Evolutionary conservation across 2,888 invertebrate genomes (phyloP), one percentile per base, ranked within the genome.

Genomic region (Tortricodes alternella): DNA sequence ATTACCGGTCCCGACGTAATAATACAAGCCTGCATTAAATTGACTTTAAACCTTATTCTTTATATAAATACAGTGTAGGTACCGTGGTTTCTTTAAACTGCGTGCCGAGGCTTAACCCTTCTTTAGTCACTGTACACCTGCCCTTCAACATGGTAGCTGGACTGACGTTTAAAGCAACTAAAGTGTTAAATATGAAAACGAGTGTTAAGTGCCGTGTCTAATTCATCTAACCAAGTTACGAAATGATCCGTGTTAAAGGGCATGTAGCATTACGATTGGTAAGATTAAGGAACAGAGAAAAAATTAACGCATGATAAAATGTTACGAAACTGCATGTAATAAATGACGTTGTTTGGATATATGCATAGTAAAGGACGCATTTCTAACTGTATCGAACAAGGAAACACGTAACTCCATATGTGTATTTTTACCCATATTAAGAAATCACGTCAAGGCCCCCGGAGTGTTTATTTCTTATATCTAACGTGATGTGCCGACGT

Each of bases 401-500:
- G 34, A 41, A 18, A 41, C 34, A 18, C 23, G 46, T 51, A 23
- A 23, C 43, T 32, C n/a, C 9, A 35, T 21, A 62, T 37, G 55
- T 61, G 55, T 66, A 65, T 64, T 65, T 70, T 66, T 67, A 66
- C 59, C 72, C 73, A 65, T 80, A 78, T 76, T 75, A 69, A 80
- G 72, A 78, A 77, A 78, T 78, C 71, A 74, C 71, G 62, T 66
- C 70, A 77, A 80, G 78, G 71, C 73, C 66, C 68, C 72, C 68
- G 69, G 63, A 69, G 66, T 67, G 71, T 61, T 53, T 53, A 53
- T 32, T 53, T 46, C 60, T 57, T 49, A 55, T 56, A 52, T 64
- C 58, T 63, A 61, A 61, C 49, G 59, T 73, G 70, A 73, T 74
- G 70, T 66, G 60, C 64, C 60, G 61, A 68, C 64, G 64, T 69